Base-by-base conservation (phyloP, 2,113 vertebrate species). In the Tenebrosternarchus preto region DNA sequence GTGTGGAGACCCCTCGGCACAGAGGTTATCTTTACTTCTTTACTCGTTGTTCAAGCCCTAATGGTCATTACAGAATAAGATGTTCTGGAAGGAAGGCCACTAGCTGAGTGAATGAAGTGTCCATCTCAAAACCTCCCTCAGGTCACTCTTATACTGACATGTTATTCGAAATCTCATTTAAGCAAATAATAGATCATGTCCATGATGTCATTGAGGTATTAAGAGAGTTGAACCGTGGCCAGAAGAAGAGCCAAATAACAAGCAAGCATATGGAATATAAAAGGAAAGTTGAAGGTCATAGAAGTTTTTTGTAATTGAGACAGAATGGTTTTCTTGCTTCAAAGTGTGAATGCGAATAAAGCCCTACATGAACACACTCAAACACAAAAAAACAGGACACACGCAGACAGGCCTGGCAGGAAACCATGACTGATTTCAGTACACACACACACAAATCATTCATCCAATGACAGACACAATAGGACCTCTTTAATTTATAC, bases 91-190 rank as follows among this genome's bases (percentile, higher is more conserved):
- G 2, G 31, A 46, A 43, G 1, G 25, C 11, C 1, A 66, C 7
- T 33, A 66, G 29, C 19, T 67, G 5, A 46, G 57, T 56, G 66
- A 82, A 27, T 72, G 19, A 76, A 76, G 76, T 29, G 15, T 29
- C 64, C 19, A 3, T 82, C 61, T 61, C 27, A 72, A 73, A 60
- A 36, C 57, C 50, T 33, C 73, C 77, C 70, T 25, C 33, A 16
- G 39, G 80, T 73, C 73, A 59, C 63, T 33, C 20, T 33, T 75
- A 50, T 71, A 56, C 76, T 72, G 29, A 55, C 53, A 25, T 77
- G 75, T 39, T 76, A 67, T 64, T 66, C 68, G 22, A 78, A 36
- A 79, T 39, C 25, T 39, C 19, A 61, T 80, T 79, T 67, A 76
- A 76, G 53, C 57, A 70, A 74, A 73, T 53, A 17, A 76, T 53